A percentile compares a stretch with the other conserved stretches of the same genome.
Evolutionary conservation across 2,888 invertebrate species (phyloP).

Genomic region (Drosophila pseudotakahashii): DNA sequence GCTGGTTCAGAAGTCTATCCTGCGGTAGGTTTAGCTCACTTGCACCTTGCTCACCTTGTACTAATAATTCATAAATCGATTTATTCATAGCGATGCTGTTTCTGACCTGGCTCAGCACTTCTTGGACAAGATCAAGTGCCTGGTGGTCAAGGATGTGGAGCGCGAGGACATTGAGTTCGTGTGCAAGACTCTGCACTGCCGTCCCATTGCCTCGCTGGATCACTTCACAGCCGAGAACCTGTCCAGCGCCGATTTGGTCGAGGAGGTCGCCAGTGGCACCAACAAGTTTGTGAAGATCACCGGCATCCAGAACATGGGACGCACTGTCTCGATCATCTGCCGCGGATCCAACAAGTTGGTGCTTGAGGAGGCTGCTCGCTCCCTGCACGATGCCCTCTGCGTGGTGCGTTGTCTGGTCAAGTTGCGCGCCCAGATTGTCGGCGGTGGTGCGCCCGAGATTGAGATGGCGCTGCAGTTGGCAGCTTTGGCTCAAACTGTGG

Average conservation of each 20-base stretch:
- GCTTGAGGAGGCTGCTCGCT: slow-evolving; percentile 95
- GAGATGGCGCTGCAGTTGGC: slow-evolving; percentile 94
- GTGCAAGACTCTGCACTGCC: slow-evolving; percentile 96
- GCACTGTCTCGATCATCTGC: slow-evolving; percentile 96
- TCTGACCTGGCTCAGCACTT: slow-evolving; percentile 99
- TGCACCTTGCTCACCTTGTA: background rate
- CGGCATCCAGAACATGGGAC: slow-evolving; percentile 93
- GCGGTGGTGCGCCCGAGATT: slow-evolving; percentile 99
- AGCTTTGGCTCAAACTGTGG: slow-evolving; percentile 91
- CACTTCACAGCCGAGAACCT: slow-evolving; percentile 97
- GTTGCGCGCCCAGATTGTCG: slow-evolving; percentile 95
- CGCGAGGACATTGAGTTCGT: slow-evolving; percentile 99
- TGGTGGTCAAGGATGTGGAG: slow-evolving; percentile 99
- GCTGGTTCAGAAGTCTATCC: slow-evolving; percentile 92
- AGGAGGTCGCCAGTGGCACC: slow-evolving; percentile 95
- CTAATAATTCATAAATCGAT: background rate
- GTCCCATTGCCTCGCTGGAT: slow-evolving; percentile 99
- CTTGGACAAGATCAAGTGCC: slow-evolving; percentile 98
- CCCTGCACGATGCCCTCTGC: slow-evolving; percentile 94
- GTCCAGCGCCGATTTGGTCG: slow-evolving; percentile 95
- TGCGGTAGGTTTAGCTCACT: slow-evolving; percentile 86
- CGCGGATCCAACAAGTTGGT: slow-evolving; percentile 94
- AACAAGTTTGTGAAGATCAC: slow-evolving; percentile 96
- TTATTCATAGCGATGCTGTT: slow-evolving; percentile 92
- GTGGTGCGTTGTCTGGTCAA: slow-evolving; percentile 98